These are phyloP conservation scores for Oikopleura albicans DNA, from an alignment of 23 tunicate species.

Conservation along the genomic window DNA sequence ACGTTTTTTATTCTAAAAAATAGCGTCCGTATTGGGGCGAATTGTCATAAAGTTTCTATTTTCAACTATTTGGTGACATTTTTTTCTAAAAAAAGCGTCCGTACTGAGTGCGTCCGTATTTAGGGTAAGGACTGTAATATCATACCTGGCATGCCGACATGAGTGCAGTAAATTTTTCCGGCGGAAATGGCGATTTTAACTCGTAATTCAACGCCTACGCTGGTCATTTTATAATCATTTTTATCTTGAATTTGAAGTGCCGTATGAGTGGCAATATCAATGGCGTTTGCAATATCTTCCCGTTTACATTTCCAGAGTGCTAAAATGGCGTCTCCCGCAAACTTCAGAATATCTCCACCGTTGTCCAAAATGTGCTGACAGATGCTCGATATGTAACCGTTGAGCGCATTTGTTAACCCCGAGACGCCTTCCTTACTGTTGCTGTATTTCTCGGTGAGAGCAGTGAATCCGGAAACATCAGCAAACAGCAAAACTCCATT, in stretches of 20 bases:
- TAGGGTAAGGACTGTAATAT: no score
- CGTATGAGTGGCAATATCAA: conserved; percentile 2
- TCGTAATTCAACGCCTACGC: conserved; percentile 79
- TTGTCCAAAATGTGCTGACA: conserved; percentile 41
- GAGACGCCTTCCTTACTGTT: conserved; percentile 64
- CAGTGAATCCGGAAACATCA: conserved; percentile 90
- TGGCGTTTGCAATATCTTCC: conserved; percentile 35
- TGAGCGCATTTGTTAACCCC: conserved; percentile 60
- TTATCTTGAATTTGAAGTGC: conserved; percentile 47
- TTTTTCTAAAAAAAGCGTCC: no score
- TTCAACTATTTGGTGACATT: no score
- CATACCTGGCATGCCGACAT: no score
- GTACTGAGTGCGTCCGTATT: no score
- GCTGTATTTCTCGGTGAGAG: conserved; percentile 74
- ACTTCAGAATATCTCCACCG: conserved; percentile 80
- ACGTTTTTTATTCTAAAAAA: no score
- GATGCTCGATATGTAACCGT: conserved; percentile 67
- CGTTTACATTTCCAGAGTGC: conserved; percentile 76
- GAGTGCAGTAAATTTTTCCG: conserved; percentile 69
- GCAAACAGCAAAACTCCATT: conserved; percentile 89
- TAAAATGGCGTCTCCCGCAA: conserved; percentile 93
- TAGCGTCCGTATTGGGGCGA: no score
- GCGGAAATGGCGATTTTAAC: conserved; percentile 91
- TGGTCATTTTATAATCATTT: conserved; percentile 70
- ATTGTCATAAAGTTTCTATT: no score